Conservation (phyloP, 1,140 invertebrate genomes). For the Archegozetes longisetosus region DNA sequence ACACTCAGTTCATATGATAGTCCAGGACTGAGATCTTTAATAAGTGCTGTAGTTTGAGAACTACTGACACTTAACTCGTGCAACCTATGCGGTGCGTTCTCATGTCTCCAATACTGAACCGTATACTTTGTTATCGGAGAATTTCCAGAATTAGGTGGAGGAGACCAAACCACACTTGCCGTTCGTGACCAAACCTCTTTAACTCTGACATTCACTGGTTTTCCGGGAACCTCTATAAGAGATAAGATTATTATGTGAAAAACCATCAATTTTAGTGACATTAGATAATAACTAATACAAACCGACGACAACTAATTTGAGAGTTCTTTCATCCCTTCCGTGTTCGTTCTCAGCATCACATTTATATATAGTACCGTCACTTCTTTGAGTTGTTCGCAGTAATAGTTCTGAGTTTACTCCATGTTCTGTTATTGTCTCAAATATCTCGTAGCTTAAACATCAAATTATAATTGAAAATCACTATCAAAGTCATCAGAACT, state of each 20-base stretch:
- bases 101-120: slow-evolving; percentile 68
- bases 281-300: too few relatives aligned
- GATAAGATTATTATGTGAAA: neutral
- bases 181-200: slow-evolving; percentile 75
- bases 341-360: slow-evolving; percentile 73
- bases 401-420: slow-evolving; percentile 40
- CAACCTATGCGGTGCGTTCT: slow-evolving; percentile 16
- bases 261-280: too few relatives aligned
- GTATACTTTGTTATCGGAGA: slow-evolving; percentile 78
- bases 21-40: slow-evolving; percentile 51
- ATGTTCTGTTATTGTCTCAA: slow-evolving; percentile 20
- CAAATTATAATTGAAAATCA: slow-evolving; percentile 8
- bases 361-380: slow-evolving; percentile 72
- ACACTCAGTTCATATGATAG: slow-evolving; percentile 63
- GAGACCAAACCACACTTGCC: slow-evolving; percentile 76
- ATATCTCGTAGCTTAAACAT: slow-evolving; percentile 21
- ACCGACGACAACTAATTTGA: slow-evolving; percentile 50
- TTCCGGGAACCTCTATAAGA: slow-evolving; percentile 74
- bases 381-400: slow-evolving; percentile 63
- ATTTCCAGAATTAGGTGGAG: slow-evolving; percentile 87
- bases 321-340: slow-evolving; percentile 74
- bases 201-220: slow-evolving; percentile 74
- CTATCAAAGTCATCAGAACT: slow-evolving; percentile 56
- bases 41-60: slow-evolving; percentile 18
- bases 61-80: slow-evolving; percentile 21